Percentiles rank a stretch among this genome's conserved stretches.
Conservation (phyloP, 2,888 invertebrate genomes). For the Psylliodes chrysocephalus region DNA sequence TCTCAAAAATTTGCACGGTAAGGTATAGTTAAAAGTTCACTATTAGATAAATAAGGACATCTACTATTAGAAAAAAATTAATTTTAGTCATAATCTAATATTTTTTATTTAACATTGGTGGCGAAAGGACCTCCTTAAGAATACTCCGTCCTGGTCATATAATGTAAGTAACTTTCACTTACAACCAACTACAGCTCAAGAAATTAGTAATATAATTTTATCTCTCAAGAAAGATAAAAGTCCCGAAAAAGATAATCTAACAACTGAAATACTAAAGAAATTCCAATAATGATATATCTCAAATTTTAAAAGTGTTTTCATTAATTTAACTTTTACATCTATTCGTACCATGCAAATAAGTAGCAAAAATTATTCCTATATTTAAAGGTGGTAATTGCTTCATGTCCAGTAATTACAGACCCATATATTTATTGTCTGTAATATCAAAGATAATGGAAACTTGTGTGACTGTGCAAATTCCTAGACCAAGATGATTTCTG, state of each 20-base stretch:
- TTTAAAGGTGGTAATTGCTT: not conserved
- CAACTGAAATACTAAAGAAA: not conserved
- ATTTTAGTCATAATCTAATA: no score
- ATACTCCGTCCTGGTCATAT: not conserved
- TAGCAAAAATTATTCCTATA: not conserved
- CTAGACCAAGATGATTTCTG: not conserved
- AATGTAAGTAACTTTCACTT: not conserved
- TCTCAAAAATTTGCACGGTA: no score
- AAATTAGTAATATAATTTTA: no score
- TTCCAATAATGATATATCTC: not conserved
- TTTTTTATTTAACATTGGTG: no score
- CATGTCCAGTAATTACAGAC: slow-evolving; percentile 10
- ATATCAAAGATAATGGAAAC: no score
- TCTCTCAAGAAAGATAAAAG: not conserved
- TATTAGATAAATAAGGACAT: no score
- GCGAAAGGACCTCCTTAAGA: no score
- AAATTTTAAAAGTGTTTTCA: not conserved
- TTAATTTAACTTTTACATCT: not conserved
- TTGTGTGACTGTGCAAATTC: not conserved
- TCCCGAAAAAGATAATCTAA: not conserved
- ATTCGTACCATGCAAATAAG: slow-evolving; percentile 5
- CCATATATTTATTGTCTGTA: not conserved
- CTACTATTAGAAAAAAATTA: no score
- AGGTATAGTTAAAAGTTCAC: no score
- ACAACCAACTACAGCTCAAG: not conserved